Evolutionary conservation across 2,888 invertebrate species (phyloP), one percentile per base, ranked within the genome.

Genomic region (Sinhomidia bicolor): DNA sequence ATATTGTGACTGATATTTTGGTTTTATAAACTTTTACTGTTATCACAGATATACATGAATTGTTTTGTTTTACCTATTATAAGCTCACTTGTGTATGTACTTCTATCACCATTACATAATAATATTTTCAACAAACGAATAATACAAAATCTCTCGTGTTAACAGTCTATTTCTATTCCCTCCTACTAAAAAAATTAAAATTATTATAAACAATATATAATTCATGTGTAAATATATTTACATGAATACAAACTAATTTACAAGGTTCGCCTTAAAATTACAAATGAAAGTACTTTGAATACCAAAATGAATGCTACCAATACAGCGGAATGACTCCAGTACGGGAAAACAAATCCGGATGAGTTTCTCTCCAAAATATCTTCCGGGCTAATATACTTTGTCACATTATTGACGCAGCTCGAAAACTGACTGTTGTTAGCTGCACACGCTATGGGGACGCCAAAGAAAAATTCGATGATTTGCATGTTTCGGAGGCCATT

Each of bases 401-500:
- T 57, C 0, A 29, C 62, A 47, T 51, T 57, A 12, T 29, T 84
- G 12, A 23, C 20, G 60, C 90, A 90, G 68, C 86, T 86, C 3
- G 76, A 29, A 78, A 89, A 90, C 10, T 32, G 44, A 36, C 85
- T 76, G 7, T 23, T n/a, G n/a, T n/a, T n/a, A n/a, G n/a, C n/a
- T n/a, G n/a, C 89, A 51, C 90, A 90, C 1, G 36, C 76, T 44
- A 96, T 95, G 54, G 95, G 95, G 90, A 95, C 94, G 91, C 96
- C 96, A 93, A 95, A 95, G 89, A 95, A 94, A 93, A 96, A 96
- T 93, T 97, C 96, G 60, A 96, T 94, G 91, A 96, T 96, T 93
- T 96, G 96, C 96, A 96, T 96, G 93, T 96, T 96, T 93, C 96
- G 96, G 94, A 96, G 96, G 86, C 96, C 96, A 93, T 96, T 97